Percentiles rank a stretch among this genome's conserved stretches.
These are phyloP conservation scores for Psilopogon haemacephalus DNA, from an alignment of 2,113 vertebrate species.

Conservation along the genomic window DNA sequence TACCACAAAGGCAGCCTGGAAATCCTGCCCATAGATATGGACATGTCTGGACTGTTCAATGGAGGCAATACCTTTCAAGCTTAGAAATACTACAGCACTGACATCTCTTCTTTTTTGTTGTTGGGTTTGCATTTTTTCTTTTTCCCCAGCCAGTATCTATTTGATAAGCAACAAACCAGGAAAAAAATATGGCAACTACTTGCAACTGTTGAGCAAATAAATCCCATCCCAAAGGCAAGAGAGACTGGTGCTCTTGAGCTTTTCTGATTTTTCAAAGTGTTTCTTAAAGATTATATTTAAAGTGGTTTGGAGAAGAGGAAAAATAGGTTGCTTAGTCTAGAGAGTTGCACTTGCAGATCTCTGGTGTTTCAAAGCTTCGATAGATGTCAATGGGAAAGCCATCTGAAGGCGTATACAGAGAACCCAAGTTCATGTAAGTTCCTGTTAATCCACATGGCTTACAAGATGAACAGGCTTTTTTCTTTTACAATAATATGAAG, in stretches of 20 bases:
- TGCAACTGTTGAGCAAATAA: not conserved
- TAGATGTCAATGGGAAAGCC: not conserved
- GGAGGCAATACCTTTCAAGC: not conserved
- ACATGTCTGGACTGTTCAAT: not conserved
- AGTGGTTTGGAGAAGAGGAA: not conserved
- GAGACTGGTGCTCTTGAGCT: not conserved
- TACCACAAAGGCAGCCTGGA: not conserved
- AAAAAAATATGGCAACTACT: not conserved
- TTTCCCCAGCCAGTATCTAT: not conserved
- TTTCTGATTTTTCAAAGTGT: not conserved
- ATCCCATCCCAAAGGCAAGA: not conserved
- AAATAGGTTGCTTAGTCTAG: not conserved
- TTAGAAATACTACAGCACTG: not conserved
- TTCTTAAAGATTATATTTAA: not conserved
- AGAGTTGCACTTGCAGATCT: not conserved
- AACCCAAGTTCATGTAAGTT: not conserved
- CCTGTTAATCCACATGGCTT: not conserved
- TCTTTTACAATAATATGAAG: not conserved
- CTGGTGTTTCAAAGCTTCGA: not conserved
- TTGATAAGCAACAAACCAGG: not conserved
- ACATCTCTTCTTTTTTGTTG: not conserved
- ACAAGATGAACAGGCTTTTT: not conserved
- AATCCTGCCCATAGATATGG: not conserved
- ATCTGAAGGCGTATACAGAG: not conserved
- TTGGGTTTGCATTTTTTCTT: no score